Base-by-base conservation (phyloP, 2,888 invertebrate species). In the Microdon myrmicae region DNA sequence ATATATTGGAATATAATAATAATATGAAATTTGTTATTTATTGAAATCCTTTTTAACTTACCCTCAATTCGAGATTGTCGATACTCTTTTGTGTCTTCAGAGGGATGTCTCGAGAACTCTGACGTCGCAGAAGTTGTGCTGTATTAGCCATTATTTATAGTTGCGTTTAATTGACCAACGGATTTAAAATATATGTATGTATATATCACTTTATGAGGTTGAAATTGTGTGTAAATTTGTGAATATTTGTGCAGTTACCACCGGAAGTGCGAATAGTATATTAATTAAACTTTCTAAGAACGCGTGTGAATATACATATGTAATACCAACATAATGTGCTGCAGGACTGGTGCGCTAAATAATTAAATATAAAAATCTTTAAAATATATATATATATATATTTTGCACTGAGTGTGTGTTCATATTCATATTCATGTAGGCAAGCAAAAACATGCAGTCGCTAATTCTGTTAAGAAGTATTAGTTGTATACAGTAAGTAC, bases 51-150 rank as follows among this genome's bases (percentile, higher is more conserved):
- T n/a, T n/a, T n/a, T n/a, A n/a, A 72, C 77, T 77, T 77, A 94
- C 94, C 71, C 90, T 89, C 83, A 94, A 85, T 75, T 94, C 94
- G 75, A 93, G 83, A 37, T 91, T 87, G 76, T 93, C 93, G 71
- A 93, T 79, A 39, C 92, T 92, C 67, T 89, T 86, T 79, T 92
- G 92, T 68, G 73, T 73, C 69, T 75, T 77, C 10, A 79, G 69
- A 8, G 86, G 86, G 34, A 92, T 83, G 74, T 94, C 93, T 69
- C 92, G 85, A 54, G 93, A 93, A 79, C 93, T 93, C 81, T 94
- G 94, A 49, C 94, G 85, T 70, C 94, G 86, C 75, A 93, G 87
- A 75, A 94, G 83, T 81, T 94, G 94, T 49, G 92, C 92, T 71
- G 93, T 91, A 79, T 94, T 94, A 74, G 94, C 93, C 94, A 94